phyloP scores from a whole-genome alignment of 2,797 vertebrate species.

The Antrozous pallidus region DNA sequence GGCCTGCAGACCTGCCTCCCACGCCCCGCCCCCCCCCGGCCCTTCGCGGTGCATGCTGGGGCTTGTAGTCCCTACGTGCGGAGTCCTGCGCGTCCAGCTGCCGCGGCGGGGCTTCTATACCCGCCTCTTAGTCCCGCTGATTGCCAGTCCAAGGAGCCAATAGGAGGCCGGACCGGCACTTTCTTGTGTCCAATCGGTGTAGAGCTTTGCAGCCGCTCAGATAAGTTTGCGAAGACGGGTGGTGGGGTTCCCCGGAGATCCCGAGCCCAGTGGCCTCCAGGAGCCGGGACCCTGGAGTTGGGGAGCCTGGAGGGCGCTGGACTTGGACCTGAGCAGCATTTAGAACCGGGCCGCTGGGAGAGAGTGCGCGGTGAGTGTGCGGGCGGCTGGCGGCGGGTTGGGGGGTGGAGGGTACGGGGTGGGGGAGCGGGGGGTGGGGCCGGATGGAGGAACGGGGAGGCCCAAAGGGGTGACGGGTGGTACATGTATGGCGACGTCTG shows the following conservation, averaged over 20 bases:
- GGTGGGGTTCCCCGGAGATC: slow-evolving; percentile 51
- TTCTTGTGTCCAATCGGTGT: slow-evolving; percentile 29
- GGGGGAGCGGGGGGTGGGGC: too few relatives aligned
- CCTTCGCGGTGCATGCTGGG: slow-evolving; percentile 50
- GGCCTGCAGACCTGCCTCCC: rapidly evolving
- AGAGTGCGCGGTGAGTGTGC: background rate
- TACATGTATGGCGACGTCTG: too few relatives aligned
- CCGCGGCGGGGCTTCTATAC: slow-evolving; percentile 13
- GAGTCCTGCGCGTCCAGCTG: too few relatives aligned
- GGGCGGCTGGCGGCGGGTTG: background rate
- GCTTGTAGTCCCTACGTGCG: background rate
- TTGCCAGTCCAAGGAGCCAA: background rate
- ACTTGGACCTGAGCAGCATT: background rate
- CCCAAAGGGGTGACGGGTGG: too few relatives aligned
- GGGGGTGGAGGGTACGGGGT: too few relatives aligned
- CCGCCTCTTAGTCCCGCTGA: slow-evolving; percentile 27
- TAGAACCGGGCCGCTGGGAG: slow-evolving; percentile 14
- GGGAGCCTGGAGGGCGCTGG: background rate
- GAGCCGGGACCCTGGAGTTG: background rate
- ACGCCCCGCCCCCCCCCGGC: rapidly evolving
- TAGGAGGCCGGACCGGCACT: background rate
- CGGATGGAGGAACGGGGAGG: too few relatives aligned
- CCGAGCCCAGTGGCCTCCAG: background rate
- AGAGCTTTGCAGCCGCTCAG: background rate
- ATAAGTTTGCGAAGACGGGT: slow-evolving; percentile 38